Conservation (phyloP, 2,797 vertebrate species). For the Acridotheres tristis region DNA sequence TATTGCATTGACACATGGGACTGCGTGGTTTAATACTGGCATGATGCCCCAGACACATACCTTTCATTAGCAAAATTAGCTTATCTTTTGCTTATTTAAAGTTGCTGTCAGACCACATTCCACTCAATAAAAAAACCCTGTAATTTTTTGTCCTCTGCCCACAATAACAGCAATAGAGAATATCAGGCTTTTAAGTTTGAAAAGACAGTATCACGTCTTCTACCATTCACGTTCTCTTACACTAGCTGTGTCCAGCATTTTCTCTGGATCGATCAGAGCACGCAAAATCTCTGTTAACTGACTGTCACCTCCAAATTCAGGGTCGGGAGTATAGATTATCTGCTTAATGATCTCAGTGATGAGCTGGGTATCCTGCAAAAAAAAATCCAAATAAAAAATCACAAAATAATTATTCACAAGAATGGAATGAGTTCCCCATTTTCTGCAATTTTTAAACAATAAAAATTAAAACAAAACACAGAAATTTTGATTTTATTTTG, state of each 20-base stretch:
- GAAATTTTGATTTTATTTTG: background rate
- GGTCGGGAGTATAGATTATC: conserved; percentile 93
- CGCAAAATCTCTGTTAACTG: conserved; percentile 92
- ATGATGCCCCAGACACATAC: background rate
- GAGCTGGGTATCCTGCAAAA: conserved; percentile 90
- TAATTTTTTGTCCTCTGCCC: background rate
- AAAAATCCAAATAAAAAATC: background rate
- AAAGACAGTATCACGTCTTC: conserved; percentile 41
- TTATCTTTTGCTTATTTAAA: background rate
- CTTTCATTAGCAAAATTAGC: background rate
- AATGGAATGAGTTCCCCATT: background rate
- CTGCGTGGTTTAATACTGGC: background rate
- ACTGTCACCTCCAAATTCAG: conserved; percentile 92
- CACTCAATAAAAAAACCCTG: background rate
- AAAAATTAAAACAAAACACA: background rate
- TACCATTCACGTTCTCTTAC: conserved; percentile 79
- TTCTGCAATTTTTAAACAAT: background rate
- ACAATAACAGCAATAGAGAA: background rate
- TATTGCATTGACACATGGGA: background rate
- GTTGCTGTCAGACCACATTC: background rate
- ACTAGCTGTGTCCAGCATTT: conserved; percentile 91
- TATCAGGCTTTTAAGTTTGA: background rate
- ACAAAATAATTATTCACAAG: background rate
- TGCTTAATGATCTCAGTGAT: conserved; percentile 95
- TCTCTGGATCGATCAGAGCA: conserved; percentile 93